Base-by-base conservation (phyloP, 1,140 invertebrate genomes). In the Meloidogyne floridensis region DNA sequence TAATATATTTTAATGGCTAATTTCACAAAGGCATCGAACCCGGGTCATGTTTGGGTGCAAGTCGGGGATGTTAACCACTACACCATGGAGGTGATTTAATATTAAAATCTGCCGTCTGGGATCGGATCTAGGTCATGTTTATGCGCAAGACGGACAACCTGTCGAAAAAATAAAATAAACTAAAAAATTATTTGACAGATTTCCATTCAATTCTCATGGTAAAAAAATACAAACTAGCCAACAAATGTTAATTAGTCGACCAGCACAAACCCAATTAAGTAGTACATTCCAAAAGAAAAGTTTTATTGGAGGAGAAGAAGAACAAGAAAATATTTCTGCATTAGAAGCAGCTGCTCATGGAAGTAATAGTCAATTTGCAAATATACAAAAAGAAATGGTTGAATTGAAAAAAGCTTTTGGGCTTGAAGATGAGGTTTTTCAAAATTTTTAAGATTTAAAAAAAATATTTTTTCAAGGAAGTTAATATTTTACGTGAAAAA, bases 271-370 rank as follows among this genome's bases (percentile, higher is more conserved):
- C 9, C 80, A 80, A 59, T 51, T 81, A 72, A 75, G 71, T 43
- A 81, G 80, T 56, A 81, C 80, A 18, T 81, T 81, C 74, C 72
- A 77, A 51, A 20, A 81, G 18, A 65, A 65, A 15, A 47, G 11
- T 5, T 43, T 77, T 42, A 42, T 18, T 3, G 15, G 72, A n/a
- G 51, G 56, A 15, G 65, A 81, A 75, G 71, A 72, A 47, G 9
- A 32, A 32, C 32, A 32, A 32, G 32, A 13, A 15, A 56, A 32
- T 32, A 32, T 10, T 71, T 20, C 53, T 53, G 75, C 9, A 32
- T 20, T 70, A 7, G 20, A 74, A 53, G 42, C 10, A 70, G 75
- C 74, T 13, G 59, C 56, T 11, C 65, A 54, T 32, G 74, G 20
- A 70, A 43, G 65, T 53, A 81, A 54, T 70, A 59, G 65, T 18